These are phyloP conservation scores for Drosophila triauraria DNA, from an alignment of 1,140 invertebrate species.

Conservation along the genomic window DNA sequence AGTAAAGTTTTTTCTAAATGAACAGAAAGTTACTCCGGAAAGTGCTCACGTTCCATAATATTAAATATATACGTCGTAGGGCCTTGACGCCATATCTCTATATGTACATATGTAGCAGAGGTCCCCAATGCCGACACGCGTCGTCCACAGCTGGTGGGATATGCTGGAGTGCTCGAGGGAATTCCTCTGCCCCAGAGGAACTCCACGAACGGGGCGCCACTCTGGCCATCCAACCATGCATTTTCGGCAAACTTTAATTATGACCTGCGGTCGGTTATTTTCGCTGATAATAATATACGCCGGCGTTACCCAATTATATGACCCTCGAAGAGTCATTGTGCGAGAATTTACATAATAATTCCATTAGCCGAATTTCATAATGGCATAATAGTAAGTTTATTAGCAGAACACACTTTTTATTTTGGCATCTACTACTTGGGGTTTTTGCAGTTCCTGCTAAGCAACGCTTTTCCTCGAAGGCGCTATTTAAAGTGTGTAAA, in stretches of 20 bases:
- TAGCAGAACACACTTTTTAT: conserved; percentile 5
- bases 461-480: conserved; percentile 27
- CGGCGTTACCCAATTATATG: conserved; percentile 16
- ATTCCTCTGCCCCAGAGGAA: not conserved
- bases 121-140: conserved; percentile 19
- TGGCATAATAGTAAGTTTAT: conserved; percentile 23
- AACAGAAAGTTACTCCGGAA: not conserved
- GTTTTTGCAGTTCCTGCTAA: conserved; percentile 21
- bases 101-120: not conserved
- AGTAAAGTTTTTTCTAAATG: not conserved
- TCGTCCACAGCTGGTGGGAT: not conserved
- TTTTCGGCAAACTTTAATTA: conserved; percentile 45
- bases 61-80: not conserved
- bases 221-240: conserved; percentile 22
- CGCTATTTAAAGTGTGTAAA: conserved; percentile 33
- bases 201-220: not conserved
- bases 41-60: not conserved
- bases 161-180: conserved; percentile 10
- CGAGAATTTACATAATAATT: conserved; percentile 63
- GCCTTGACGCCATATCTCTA: too few species aligned
- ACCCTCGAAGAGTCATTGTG: not conserved
- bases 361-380: conserved; percentile 52
- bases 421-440: not conserved
- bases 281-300: conserved; percentile 59
- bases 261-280: conserved; percentile 30